Conservation (phyloP, 2,888 invertebrate species). For the Leptopilina syphax region DNA sequence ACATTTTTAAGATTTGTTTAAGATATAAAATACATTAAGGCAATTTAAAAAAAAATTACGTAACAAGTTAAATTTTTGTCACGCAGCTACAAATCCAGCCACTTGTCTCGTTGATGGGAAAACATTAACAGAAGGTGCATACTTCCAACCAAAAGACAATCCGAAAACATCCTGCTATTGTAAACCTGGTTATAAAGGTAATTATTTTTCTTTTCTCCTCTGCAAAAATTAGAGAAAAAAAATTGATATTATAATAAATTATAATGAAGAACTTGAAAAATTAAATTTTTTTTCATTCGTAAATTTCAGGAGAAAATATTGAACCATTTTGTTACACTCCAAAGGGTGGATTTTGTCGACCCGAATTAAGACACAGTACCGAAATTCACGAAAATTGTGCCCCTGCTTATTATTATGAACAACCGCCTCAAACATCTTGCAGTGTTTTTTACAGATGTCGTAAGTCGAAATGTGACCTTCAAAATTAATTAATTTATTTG, state of each 20-base stretch:
- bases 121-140: conserved; percentile 63
- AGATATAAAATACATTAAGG: not conserved
- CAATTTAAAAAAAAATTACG: no score
- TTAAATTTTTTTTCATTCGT: not conserved
- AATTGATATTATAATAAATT: no score
- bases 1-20: not conserved
- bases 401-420: conserved; percentile 59
- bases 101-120: conserved; percentile 66
- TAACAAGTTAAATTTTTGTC: not conserved
- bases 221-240: no score
- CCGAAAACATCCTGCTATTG: conserved; percentile 61
- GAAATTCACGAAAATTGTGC: conserved; percentile 59
- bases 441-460: conserved; percentile 63
- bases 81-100: conserved; percentile 57
- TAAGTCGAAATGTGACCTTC: conserved; percentile 56
- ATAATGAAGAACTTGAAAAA: no score
- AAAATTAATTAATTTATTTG: not conserved
- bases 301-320: conserved; percentile 59
- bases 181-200: conserved; percentile 58
- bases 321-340: conserved; percentile 64
- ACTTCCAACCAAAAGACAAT: conserved; percentile 56
- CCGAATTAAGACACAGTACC: conserved; percentile 48
- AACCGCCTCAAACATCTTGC: conserved; percentile 59
- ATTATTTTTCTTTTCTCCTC: no score
- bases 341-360: conserved; percentile 52